A percentile compares a stretch with the other conserved stretches of the same genome.
These are phyloP conservation scores for Ciconia stormi DNA, from an alignment of 2,113 vertebrate genomes.

Conservation along the genomic window DNA sequence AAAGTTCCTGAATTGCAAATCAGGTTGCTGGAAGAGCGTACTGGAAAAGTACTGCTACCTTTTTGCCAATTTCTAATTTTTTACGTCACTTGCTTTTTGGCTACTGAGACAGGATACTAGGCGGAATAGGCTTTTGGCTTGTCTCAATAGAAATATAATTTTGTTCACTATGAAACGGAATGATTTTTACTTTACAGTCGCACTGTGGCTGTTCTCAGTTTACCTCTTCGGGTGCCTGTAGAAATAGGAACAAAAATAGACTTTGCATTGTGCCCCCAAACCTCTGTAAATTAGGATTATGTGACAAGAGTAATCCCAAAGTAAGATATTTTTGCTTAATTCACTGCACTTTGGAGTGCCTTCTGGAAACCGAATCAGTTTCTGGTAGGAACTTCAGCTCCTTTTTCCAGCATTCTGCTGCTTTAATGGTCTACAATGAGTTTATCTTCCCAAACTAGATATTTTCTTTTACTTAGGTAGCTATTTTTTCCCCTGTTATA, in stretches of 20 bases:
- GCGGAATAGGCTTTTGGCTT: not conserved
- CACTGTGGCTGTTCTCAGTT: not conserved
- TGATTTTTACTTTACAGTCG: not conserved
- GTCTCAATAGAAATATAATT: not conserved
- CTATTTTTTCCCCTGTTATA: not conserved
- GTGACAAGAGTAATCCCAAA: not conserved
- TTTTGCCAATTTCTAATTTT: not conserved
- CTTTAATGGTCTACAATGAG: not conserved
- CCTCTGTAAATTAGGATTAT: not conserved
- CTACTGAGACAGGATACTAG: not conserved
- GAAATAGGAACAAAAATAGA: not conserved
- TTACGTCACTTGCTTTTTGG: not conserved
- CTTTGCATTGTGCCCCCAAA: not conserved
- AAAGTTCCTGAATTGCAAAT: not conserved
- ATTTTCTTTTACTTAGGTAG: not conserved
- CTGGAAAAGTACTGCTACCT: not conserved
- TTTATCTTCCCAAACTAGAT: not conserved
- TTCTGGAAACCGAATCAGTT: not conserved
- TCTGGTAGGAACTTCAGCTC: not conserved
- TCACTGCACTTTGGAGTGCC: not conserved
- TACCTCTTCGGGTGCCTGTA: not conserved
- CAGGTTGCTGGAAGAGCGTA: not conserved
- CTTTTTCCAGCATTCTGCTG: not conserved
- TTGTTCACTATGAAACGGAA: not conserved
- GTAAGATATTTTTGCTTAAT: not conserved